Evolutionary conservation across 2,888 invertebrate species (phyloP), one percentile per base, ranked within the genome.

Genomic region (Dione vanillae): DNA sequence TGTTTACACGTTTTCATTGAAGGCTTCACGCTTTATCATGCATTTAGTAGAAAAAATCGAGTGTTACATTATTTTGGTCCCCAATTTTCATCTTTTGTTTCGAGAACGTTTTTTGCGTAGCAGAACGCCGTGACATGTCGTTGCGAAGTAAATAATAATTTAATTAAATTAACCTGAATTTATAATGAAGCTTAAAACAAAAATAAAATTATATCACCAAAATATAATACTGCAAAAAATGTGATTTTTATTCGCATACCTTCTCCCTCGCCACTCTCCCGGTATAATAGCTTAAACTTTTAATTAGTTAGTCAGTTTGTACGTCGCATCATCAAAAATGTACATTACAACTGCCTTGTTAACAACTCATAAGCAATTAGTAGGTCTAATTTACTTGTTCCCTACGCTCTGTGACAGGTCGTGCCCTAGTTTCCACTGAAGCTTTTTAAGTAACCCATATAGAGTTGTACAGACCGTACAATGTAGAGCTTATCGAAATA

Each of bases 311-410:
- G 40, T 69, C 69, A 41, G 19, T 68, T 43, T 47, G 43, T 54
- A 27, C 37, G 59, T 65, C 54, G 52, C 43, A 41, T 51, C 14
- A 49, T 64, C 65, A 72, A 72, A 72, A 69, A 72, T 72, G 66
- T 51, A 72, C 49, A 69, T 65, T 27, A 61, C 61, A 67, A 54
- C 59, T 65, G 20, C 62, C 69, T 65, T 62, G 72, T 72, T 72
- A 62, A 40, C 65, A 65, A 66, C 66, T 72, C 72, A 69, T 72
- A 72, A 69, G 66, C 69, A 72, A 72, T 72, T 69, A 72, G 59
- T 27, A 40, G 59, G 47, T 47, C 62, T 66, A 69, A 72, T 72
- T 62, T n/a, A 37, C 43, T 49, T 40, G 35, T 35, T 66, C 72
- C 72, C 35, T 14, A 66, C 66, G 72, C 37, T 72, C 61, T 72